These are phyloP conservation scores for Bovichtus variegatus DNA, from an alignment of 2,797 vertebrate species.

Conservation along the genomic window DNA sequence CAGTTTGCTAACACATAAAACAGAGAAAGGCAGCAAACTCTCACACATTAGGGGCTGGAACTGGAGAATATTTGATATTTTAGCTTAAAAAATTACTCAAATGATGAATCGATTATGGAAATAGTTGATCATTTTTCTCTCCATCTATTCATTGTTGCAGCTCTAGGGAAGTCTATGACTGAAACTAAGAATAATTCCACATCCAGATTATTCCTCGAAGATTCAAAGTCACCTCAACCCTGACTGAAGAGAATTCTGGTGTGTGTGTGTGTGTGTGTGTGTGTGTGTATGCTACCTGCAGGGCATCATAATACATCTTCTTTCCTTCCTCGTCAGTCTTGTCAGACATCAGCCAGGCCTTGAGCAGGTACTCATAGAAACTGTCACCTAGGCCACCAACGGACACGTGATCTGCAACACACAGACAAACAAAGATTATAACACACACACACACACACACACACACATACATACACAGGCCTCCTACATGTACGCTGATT, in stretches of 20 bases:
- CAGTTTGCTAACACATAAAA: no score
- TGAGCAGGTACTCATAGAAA: conserved; percentile 98
- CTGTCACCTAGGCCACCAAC: conserved; percentile 98
- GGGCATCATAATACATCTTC: conserved; percentile 96
- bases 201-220: not conserved
- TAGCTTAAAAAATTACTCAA: not conserved
- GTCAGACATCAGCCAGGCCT: conserved; percentile 98
- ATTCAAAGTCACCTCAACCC: not conserved
- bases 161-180: not conserved
- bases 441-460: conserved; percentile 29
- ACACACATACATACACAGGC: not conserved
- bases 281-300: conserved; percentile 88
- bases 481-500: not conserved
- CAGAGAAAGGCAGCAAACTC: no score
- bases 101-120: not conserved
- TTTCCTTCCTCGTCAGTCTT: conserved; percentile 95
- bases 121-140: not conserved
- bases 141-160: not conserved
- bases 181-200: not conserved
- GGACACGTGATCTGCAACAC: conserved; percentile 94
- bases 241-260: not conserved
- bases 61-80: no score
- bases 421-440: conserved; percentile 25
- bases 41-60: no score
- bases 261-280: conserved; percentile 19